Percentiles rank a stretch among this genome's conserved stretches.
Conservation (phyloP, 2,113 vertebrate species). For the Salminus brasiliensis region DNA sequence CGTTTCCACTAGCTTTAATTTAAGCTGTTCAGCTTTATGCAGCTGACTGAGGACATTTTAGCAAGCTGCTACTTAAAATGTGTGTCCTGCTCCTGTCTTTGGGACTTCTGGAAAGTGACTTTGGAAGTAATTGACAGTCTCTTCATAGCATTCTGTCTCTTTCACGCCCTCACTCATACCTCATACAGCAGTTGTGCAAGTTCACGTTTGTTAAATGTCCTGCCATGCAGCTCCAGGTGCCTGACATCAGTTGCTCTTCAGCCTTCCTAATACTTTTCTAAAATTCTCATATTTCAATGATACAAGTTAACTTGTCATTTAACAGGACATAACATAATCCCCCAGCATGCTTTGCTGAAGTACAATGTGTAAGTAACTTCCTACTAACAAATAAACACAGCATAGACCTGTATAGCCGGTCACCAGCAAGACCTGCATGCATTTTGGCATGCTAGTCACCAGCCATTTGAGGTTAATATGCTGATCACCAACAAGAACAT, state of each 20-base stretch:
- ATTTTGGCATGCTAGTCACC: too few species aligned
- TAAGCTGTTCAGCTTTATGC: too few species aligned
- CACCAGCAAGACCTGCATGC: too few species aligned
- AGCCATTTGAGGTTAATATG: too few species aligned
- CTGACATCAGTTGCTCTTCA: not conserved
- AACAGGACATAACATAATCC: too few species aligned
- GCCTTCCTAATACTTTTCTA: not conserved
- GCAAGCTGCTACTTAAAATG: not conserved
- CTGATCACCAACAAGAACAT: too few species aligned
- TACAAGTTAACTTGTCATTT: too few species aligned
- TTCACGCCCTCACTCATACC: not conserved
- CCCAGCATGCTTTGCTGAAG: too few species aligned
- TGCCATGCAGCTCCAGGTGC: not conserved
- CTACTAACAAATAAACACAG: too few species aligned
- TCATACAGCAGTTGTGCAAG: constrained; percentile 37
- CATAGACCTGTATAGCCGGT: too few species aligned
- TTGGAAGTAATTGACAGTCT: not conserved
- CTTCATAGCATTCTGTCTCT: not conserved
- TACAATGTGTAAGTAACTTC: too few species aligned
- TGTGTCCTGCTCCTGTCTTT: not conserved
- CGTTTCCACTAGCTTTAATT: not conserved
- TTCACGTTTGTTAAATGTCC: not conserved
- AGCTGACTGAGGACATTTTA: not conserved
- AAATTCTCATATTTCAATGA: too few species aligned
- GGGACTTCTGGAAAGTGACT: not conserved